Percentiles rank a stretch among this genome's conserved stretches.
Evolutionary conservation across 1,140 invertebrate species (phyloP).

Genomic region (Hycleus phaleratus): DNA sequence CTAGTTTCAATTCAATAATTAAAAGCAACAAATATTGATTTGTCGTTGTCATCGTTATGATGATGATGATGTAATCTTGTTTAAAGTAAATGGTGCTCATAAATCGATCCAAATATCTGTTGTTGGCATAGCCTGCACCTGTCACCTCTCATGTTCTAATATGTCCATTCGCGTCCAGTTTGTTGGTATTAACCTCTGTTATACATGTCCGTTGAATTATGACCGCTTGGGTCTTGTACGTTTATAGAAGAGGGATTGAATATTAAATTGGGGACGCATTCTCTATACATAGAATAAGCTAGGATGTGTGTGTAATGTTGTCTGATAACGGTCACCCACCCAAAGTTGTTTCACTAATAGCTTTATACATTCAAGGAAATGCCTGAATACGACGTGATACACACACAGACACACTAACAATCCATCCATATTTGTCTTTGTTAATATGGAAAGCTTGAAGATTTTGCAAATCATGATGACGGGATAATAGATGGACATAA

Average conservation of each 20-base stretch:
- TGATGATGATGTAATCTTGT: slow-evolving; percentile 12
- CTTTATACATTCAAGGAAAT: slow-evolving; percentile 14
- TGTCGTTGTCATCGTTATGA: background rate
- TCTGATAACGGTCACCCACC: slow-evolving; percentile 6
- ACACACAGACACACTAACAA: background rate
- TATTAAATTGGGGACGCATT: slow-evolving; percentile 14
- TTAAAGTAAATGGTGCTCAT: slow-evolving; percentile 13
- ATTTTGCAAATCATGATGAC: too few relatives aligned
- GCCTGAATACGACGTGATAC: slow-evolving; percentile 11
- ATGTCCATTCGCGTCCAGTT: slow-evolving; percentile 15
- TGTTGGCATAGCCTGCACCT: slow-evolving; percentile 15
- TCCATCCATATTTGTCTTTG: too few relatives aligned
- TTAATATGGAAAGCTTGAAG: too few relatives aligned
- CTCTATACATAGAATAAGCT: slow-evolving; percentile 2
- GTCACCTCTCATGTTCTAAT: slow-evolving; percentile 15
- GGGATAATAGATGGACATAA: too few relatives aligned
- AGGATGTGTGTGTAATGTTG: too few relatives aligned
- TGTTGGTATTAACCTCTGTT: slow-evolving; percentile 17
- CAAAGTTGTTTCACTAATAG: slow-evolving; percentile 15
- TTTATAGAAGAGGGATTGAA: slow-evolving; percentile 18
- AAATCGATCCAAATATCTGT: slow-evolving; percentile 19
- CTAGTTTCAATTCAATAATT: too few relatives aligned
- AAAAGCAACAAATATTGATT: too few relatives aligned
- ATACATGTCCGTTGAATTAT: slow-evolving; percentile 17
- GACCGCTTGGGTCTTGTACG: slow-evolving; percentile 11